A percentile compares a stretch with the other conserved stretches of the same genome.
These are phyloP conservation scores for Synodontis membranacea DNA, from an alignment of 2,113 vertebrate species.

Conservation along the genomic window DNA sequence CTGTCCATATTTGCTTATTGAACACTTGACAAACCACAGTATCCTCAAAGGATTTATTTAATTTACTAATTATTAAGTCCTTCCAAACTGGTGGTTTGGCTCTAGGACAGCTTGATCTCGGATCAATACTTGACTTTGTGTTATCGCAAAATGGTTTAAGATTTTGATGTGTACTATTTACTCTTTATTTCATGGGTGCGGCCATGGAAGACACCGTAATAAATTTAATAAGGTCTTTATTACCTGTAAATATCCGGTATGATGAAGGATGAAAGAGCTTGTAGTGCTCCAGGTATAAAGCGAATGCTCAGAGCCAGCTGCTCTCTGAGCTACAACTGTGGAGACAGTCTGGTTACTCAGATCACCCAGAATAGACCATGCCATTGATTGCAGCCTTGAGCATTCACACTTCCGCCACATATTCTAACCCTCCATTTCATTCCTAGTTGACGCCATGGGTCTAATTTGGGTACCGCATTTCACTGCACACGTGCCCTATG, in stretches of 20 bases:
- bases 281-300: constrained; percentile 27
- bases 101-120: neutral
- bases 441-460: constrained; percentile 27
- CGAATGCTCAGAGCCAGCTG: constrained; percentile 25
- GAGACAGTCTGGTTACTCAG: constrained; percentile 40
- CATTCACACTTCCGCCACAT: constrained; percentile 29
- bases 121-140: neutral
- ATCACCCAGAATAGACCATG: constrained; percentile 47
- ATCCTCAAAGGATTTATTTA: neutral
- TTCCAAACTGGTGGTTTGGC: neutral
- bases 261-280: neutral
- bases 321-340: constrained; percentile 17
- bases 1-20: constrained; percentile 13
- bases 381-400: constrained; percentile 49
- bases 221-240: neutral
- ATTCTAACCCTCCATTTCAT: constrained; percentile 48
- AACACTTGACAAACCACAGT: neutral
- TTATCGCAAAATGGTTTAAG: neutral
- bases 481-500: neutral
- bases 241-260: neutral
- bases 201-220: neutral
- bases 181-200: neutral
- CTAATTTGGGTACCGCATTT: constrained; percentile 36
- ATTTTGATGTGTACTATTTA: neutral
- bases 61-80: neutral